phyloP scores from a whole-genome alignment of 2,113 vertebrate genomes.

The Irena cyanogastra region DNA sequence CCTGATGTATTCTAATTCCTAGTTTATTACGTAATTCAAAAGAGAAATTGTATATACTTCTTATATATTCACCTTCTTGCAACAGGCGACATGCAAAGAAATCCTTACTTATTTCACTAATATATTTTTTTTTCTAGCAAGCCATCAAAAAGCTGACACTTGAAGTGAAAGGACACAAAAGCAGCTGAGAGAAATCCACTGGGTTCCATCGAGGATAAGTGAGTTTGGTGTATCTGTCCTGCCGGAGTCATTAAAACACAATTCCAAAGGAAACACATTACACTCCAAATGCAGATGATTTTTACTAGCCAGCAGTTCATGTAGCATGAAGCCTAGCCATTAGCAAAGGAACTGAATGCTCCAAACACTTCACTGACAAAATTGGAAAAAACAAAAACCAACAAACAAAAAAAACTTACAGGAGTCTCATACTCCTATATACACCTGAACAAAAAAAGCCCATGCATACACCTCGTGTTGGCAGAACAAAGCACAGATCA shows the following conservation, averaged over 20 bases:
- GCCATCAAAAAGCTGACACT: neutral
- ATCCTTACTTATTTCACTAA: neutral
- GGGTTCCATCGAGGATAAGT: neutral
- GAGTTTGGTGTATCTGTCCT: neutral
- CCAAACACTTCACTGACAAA: neutral
- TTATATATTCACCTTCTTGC: neutral
- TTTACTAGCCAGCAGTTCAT: neutral
- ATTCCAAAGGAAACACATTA: neutral
- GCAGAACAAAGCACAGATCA: neutral
- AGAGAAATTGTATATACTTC: neutral
- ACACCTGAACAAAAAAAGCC: neutral
- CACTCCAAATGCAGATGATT: neutral
- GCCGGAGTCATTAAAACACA: neutral
- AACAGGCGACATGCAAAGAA: neutral
- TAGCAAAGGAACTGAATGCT: neutral
- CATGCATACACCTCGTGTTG: fast-evolving
- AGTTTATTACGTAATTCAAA: neutral
- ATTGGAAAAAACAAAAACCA: neutral
- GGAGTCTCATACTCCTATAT: neutral
- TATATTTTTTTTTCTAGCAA: neutral
- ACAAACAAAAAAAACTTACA: neutral
- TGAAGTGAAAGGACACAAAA: neutral
- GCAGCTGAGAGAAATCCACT: neutral
- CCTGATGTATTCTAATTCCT: neutral
- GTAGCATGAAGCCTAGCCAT: neutral